Evolutionary conservation across 2,888 invertebrate species (phyloP).

Genomic region (Therioaphis trifolii): DNA sequence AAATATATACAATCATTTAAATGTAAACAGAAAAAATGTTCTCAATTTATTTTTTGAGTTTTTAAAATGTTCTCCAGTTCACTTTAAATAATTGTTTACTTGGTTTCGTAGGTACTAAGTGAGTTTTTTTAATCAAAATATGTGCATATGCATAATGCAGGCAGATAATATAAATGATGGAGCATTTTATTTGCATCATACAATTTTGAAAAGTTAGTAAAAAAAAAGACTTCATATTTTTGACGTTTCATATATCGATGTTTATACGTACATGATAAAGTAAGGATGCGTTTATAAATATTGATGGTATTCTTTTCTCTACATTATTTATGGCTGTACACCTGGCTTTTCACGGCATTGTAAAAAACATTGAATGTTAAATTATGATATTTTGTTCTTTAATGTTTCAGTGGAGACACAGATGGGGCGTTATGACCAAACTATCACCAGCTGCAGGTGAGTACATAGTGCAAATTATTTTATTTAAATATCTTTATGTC

Average conservation of each 20-base stretch:
- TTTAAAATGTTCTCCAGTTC: not conserved
- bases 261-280: slow-evolving; percentile 3
- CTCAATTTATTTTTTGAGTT: slow-evolving; percentile 14
- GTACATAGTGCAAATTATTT: slow-evolving; percentile 37
- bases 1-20: too few species aligned
- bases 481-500: not conserved
- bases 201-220: not conserved
- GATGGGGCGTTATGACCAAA: slow-evolving; percentile 91
- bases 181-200: not conserved
- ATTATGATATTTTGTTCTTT: slow-evolving; percentile 66
- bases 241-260: slow-evolving; percentile 1
- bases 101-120: slow-evolving; percentile 3
- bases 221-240: slow-evolving; percentile 36
- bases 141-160: not conserved
- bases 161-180: slow-evolving; percentile 44
- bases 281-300: slow-evolving; percentile 18
- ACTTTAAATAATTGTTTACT: slow-evolving; percentile 29
- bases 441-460: slow-evolving; percentile 92
- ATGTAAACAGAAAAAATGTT: too few species aligned
- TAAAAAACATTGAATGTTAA: not conserved
- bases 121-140: slow-evolving; percentile 35
- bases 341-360: not conserved
- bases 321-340: slow-evolving; percentile 19
- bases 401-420: slow-evolving; percentile 89
- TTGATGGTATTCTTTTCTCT: slow-evolving; percentile 13